Evolutionary conservation across 2,113 vertebrate species (phyloP).

Genomic region (Podarcis muralis): DNA sequence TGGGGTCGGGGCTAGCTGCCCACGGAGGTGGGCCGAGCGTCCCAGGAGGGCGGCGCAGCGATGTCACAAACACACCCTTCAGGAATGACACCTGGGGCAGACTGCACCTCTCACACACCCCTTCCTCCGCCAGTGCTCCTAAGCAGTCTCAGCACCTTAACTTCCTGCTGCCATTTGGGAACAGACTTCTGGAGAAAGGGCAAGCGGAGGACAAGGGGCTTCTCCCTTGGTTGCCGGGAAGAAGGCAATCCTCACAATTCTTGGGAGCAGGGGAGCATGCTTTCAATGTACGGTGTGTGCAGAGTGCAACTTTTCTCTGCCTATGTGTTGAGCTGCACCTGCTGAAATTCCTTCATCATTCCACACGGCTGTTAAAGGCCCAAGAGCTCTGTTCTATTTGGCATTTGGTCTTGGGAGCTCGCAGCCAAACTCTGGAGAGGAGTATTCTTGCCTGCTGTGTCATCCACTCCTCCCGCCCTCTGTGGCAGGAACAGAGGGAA

Average conservation of each 20-base stretch:
- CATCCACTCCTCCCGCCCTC: constrained; percentile 54
- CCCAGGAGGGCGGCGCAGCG: too few species aligned
- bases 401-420: neutral
- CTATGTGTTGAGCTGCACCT: neutral
- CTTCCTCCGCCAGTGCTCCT: too few species aligned
- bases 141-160: neutral
- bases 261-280: too few species aligned
- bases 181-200: neutral
- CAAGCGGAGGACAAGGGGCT: neutral
- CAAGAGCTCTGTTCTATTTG: neutral
- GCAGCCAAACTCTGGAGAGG: neutral
- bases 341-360: neutral
- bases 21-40: too few species aligned
- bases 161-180: constrained; percentile 45
- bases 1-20: too few species aligned
- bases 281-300: too few species aligned
- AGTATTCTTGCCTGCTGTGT: constrained; percentile 60
- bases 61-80: too few species aligned
- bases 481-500: constrained; percentile 42
- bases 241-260: too few species aligned
- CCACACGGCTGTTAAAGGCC: neutral
- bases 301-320: neutral
- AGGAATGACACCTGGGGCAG: too few species aligned
- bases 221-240: neutral
- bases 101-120: too few species aligned